Evolutionary conservation across 2,797 vertebrate genomes (phyloP), one percentile per base, ranked within the genome.

Genomic region (Myiotriccus ornatus): DNA sequence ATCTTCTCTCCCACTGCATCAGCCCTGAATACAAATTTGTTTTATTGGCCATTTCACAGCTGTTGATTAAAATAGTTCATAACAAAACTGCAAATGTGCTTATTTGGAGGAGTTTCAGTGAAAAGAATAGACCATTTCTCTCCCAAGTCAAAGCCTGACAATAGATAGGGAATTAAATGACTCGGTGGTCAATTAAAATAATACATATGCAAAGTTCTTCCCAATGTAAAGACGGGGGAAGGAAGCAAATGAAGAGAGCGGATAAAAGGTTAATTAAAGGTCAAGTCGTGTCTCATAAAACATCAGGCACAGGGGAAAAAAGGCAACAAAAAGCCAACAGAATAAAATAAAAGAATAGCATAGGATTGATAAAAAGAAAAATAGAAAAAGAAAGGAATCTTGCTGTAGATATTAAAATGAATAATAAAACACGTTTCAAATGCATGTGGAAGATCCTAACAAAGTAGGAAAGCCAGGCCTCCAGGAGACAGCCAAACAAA

Each of bases 241-340:
- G 41, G 83, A 50, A 79, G 76, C 18, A 62, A 95, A 73, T 1
- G 9, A 84, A 63, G 55, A 59, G 20, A 62, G 35, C 53, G 79
- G 86, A 44, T 90, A 80, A 86, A 95, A 96, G 90, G 89, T 93
- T 96, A 95, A 96, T 95, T 94, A 91, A 97, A 88, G 94, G 90
- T 94, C 80, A 90, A 83, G 43, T 56, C 25, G 0, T 76, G 69
- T 77, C 87, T 91, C 47, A 32, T 75, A 77, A 90, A 92, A 74
- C 39, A 47, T 67, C 49, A n/a, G 25, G 39, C 59, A 67, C 5
- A 21, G 70, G 3, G 30, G 47, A 62, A 23, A 60, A 83, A 73
- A 89, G 20, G 50, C 9, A 76, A 84, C 35, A 34, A 20, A 90
- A 93, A 69, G 5, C 32, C 70, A 92, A 89, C 14, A 76, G 41